These are phyloP conservation scores for Eulithis prunata DNA, from an alignment of 2,888 invertebrate species.

Conservation along the genomic window DNA sequence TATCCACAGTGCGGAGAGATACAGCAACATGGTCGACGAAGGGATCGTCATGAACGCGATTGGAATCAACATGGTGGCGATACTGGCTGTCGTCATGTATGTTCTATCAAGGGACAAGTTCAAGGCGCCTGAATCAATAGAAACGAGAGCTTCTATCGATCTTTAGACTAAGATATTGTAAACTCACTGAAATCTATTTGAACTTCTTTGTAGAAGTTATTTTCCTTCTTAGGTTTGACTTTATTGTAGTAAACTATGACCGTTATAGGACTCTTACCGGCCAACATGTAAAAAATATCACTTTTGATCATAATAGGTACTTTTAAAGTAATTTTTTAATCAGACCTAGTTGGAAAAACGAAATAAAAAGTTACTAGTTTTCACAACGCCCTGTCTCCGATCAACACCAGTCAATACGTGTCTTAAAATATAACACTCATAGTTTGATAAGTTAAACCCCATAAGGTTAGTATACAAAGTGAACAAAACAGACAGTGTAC, in stretches of 20 bases:
- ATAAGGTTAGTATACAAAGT: too few species aligned
- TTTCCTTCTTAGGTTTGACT: neutral
- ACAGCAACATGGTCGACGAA: constrained; percentile 86
- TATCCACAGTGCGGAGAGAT: constrained; percentile 80
- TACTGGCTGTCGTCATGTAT: constrained; percentile 87
- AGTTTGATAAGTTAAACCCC: too few species aligned
- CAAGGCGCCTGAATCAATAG: constrained; percentile 70
- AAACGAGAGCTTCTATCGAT: constrained; percentile 81
- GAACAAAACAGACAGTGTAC: too few species aligned
- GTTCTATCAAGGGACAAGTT: constrained; percentile 86
- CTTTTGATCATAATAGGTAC: too few species aligned
- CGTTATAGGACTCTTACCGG: too few species aligned
- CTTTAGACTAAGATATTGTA: constrained; percentile 62
- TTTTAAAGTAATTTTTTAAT: too few species aligned
- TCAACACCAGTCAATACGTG: too few species aligned
- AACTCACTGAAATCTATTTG: neutral
- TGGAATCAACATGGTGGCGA: constrained; percentile 86
- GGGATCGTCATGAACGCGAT: constrained; percentile 88
- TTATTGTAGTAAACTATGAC: neutral
- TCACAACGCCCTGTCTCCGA: too few species aligned
- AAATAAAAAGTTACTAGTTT: too few species aligned
- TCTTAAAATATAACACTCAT: too few species aligned
- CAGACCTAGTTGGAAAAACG: too few species aligned
- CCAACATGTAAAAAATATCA: too few species aligned
- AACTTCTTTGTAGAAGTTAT: neutral